phyloP scores from a whole-genome alignment of 2,888 invertebrate genomes.

The Agriotes lineatus region DNA sequence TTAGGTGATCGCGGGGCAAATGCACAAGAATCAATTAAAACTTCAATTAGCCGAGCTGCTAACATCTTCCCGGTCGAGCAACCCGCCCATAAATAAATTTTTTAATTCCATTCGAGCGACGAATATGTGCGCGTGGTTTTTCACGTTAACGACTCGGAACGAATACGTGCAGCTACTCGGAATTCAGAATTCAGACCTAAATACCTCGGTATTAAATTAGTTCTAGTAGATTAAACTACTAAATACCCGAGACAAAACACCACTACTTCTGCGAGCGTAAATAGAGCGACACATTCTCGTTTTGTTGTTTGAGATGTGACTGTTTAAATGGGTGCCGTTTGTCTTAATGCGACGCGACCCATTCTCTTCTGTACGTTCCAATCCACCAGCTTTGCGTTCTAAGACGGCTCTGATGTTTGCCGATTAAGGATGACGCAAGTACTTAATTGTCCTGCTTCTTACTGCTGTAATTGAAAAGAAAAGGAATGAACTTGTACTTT shows the following conservation, averaged over 20 bases:
- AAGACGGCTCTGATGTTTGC: too few relatives aligned
- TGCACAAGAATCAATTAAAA: slow-evolving; percentile 14
- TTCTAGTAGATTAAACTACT: slow-evolving; percentile 32
- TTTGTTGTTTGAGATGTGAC: slow-evolving; percentile 11
- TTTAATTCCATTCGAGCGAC: slow-evolving; percentile 12
- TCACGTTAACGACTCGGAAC: slow-evolving; percentile 21
- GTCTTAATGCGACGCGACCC: too few relatives aligned
- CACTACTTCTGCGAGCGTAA: slow-evolving; percentile 4
- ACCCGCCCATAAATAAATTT: slow-evolving; percentile 16
- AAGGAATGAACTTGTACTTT: too few relatives aligned
- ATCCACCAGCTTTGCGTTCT: not conserved
- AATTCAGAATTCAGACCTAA: slow-evolving; percentile 23
- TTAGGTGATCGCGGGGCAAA: too few relatives aligned
- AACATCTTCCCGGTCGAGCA: slow-evolving; percentile 1
- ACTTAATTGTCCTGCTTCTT: too few relatives aligned
- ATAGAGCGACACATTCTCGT: slow-evolving; percentile 15
- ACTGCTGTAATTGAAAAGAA: too few relatives aligned
- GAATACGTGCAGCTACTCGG: slow-evolving; percentile 15
- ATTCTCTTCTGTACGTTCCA: not conserved
- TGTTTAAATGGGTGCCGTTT: slow-evolving; percentile 7
- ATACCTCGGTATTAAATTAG: slow-evolving; percentile 27
- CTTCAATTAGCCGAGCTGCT: slow-evolving; percentile 6
- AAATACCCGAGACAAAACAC: slow-evolving; percentile 26
- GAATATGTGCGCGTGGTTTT: slow-evolving; percentile 19
- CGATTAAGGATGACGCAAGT: too few relatives aligned